phyloP scores from a whole-genome alignment of 2,888 invertebrate species.

The Tillus elongatus region DNA sequence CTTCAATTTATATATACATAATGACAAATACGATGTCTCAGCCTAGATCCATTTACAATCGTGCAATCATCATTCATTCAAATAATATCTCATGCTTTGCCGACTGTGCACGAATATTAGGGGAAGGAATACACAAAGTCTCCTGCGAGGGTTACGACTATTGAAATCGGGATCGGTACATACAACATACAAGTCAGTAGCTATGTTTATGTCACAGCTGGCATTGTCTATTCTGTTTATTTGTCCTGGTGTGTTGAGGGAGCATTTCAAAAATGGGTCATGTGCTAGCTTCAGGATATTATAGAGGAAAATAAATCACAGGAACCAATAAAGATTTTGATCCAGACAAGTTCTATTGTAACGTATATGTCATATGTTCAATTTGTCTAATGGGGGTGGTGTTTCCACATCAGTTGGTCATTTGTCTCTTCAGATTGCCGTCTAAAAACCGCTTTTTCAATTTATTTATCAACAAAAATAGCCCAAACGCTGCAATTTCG shows the following conservation, averaged over 20 bases:
- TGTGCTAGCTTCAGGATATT: slow-evolving; percentile 20
- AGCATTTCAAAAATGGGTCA: slow-evolving; percentile 21
- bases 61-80: too few species aligned
- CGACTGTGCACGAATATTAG: background rate
- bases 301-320: slow-evolving; percentile 23
- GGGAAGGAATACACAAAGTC: slow-evolving; percentile 5
- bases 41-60: too few species aligned
- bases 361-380: slow-evolving; percentile 11
- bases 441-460: too few species aligned
- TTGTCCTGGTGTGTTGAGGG: background rate
- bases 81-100: too few species aligned
- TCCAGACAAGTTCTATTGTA: slow-evolving; percentile 20
- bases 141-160: slow-evolving; percentile 4
- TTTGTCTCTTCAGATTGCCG: too few species aligned
- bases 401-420: too few species aligned
- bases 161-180: background rate
- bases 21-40: too few species aligned
- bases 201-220: slow-evolving; percentile 3
- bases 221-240: slow-evolving; percentile 6
- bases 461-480: too few species aligned
- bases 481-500: too few species aligned
- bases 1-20: too few species aligned
- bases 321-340: slow-evolving; percentile 22
- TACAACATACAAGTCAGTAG: too few species aligned
- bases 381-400: too few species aligned